Conservation (phyloP, 1,140 invertebrate genomes). For the Solenopsis fugax region DNA sequence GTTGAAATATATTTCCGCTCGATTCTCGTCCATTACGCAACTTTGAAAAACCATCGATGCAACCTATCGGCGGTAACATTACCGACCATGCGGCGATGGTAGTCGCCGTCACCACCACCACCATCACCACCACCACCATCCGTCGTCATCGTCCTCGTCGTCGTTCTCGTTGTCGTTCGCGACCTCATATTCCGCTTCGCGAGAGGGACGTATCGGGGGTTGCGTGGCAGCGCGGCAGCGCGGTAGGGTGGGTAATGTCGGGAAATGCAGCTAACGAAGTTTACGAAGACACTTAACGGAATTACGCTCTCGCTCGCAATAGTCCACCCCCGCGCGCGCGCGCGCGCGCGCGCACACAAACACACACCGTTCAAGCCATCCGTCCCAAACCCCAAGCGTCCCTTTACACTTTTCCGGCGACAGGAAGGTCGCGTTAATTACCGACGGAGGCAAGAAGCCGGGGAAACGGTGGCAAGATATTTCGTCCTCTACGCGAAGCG, state of each 20-base stretch:
- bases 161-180: neutral
- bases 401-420: slow-evolving; percentile 66
- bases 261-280: slow-evolving; percentile 79
- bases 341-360: too few relatives aligned
- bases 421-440: slow-evolving; percentile 77
- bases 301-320: slow-evolving; percentile 77
- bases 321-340: slow-evolving; percentile 21
- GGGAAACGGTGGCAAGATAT: slow-evolving; percentile 76
- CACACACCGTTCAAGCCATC: neutral
- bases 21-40: slow-evolving; percentile 35
- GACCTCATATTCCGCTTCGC: slow-evolving; percentile 19
- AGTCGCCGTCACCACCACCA: neutral
- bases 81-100: slow-evolving; percentile 23
- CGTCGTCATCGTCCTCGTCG: neutral
- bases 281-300: slow-evolving; percentile 79
- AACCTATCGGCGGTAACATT: slow-evolving; percentile 58
- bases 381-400: neutral
- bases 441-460: slow-evolving; percentile 75
- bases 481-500: slow-evolving; percentile 69
- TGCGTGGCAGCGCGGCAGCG: slow-evolving; percentile 66
- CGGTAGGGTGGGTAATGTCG: slow-evolving; percentile 74
- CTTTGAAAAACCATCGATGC: slow-evolving; percentile 41
- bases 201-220: slow-evolving; percentile 18
- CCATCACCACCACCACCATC: neutral
- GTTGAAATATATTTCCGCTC: slow-evolving; percentile 31